Conservation (phyloP, 2,113 vertebrate species). For the Dicentrarchus labrax region DNA sequence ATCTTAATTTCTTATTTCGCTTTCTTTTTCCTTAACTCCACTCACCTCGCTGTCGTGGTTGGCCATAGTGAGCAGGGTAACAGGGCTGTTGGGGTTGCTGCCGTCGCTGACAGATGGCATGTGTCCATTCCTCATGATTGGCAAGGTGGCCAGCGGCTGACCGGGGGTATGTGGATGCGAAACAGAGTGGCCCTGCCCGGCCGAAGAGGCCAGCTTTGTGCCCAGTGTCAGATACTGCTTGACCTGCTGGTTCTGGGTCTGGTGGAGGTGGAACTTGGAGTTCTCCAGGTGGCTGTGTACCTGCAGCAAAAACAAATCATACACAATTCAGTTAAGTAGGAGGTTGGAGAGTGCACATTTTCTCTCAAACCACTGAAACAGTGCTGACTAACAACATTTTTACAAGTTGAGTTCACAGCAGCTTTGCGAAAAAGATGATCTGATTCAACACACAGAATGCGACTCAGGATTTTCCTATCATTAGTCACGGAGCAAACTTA, state of each 20-base stretch:
- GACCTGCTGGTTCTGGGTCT: constrained; percentile 90
- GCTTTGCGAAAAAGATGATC: constrained; percentile 6
- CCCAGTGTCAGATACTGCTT: constrained; percentile 93
- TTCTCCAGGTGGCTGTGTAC: constrained; percentile 93
- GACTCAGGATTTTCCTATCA: constrained; percentile 4
- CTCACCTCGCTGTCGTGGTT: constrained; percentile 89
- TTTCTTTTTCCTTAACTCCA: constrained; percentile 10
- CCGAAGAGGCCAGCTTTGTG: constrained; percentile 86
- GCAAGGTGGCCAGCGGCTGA: constrained; percentile 80
- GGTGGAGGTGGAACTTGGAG: constrained; percentile 91
- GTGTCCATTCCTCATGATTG: constrained; percentile 86
- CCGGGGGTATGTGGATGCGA: constrained; percentile 81
- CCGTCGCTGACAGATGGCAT: constrained; percentile 79
- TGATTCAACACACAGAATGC: neutral
- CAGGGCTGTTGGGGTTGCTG: constrained; percentile 83
- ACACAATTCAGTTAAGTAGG: neutral
- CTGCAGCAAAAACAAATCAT: constrained; percentile 73
- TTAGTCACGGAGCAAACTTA: constrained; percentile 23
- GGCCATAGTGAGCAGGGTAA: constrained; percentile 87
- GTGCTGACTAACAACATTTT: constrained; percentile 15
- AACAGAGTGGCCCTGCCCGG: constrained; percentile 81
- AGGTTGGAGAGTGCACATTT: neutral
- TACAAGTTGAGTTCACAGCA: neutral
- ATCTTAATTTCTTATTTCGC: neutral
- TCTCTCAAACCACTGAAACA: neutral